These are phyloP conservation scores for Euspilapteryx auroguttella DNA, from an alignment of 2,888 invertebrate species.

Conservation along the genomic window DNA sequence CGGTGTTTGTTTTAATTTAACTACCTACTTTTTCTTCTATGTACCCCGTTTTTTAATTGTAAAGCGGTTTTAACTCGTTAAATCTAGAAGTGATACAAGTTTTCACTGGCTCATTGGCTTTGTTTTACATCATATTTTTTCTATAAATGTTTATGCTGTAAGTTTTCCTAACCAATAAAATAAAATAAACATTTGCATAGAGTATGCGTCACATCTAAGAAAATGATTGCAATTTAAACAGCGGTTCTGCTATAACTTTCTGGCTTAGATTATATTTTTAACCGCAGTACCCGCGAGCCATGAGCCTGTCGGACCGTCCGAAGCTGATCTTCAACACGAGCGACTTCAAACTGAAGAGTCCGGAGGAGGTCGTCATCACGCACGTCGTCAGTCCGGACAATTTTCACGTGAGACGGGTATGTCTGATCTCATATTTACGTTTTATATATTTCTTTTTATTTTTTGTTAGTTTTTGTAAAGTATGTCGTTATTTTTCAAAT, in stretches of 20 bases:
- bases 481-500: too few relatives aligned
- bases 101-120: too few relatives aligned
- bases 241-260: background rate
- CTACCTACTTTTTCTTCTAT: too few relatives aligned
- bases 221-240: background rate
- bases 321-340: slow-evolving; percentile 24
- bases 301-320: slow-evolving; percentile 22
- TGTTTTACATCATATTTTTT: too few relatives aligned
- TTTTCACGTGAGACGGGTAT: slow-evolving; percentile 70
- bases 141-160: background rate
- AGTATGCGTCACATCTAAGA: background rate
- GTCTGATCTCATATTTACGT: too few relatives aligned
- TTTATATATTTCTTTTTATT: too few relatives aligned
- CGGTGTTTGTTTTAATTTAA: too few relatives aligned
- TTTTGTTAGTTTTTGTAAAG: too few relatives aligned
- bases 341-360: slow-evolving; percentile 28
- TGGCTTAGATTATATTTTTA: slow-evolving; percentile 10
- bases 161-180: background rate
- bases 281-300: slow-evolving; percentile 22
- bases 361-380: slow-evolving; percentile 55
- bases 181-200: background rate
- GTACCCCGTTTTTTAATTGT: too few relatives aligned
- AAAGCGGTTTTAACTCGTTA: too few relatives aligned
- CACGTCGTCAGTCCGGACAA: slow-evolving; percentile 65
- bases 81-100: slow-evolving; percentile 5